Base-by-base conservation (phyloP, 2,888 invertebrate genomes). In the Cecidostiba fungosa region DNA sequence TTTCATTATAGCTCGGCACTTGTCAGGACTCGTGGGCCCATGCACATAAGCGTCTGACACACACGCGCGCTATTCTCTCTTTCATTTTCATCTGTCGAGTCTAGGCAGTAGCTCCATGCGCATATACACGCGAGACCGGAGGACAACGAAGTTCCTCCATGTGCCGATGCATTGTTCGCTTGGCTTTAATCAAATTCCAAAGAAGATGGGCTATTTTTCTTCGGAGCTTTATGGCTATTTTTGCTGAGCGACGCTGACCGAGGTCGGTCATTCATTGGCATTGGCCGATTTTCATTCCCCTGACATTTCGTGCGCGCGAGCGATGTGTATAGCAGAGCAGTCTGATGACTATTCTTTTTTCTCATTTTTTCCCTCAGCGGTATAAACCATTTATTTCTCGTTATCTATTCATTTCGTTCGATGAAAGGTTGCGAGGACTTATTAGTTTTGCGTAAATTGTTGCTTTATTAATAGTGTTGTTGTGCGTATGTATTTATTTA, bases 201-300 rank as follows among this genome's bases (percentile, higher is more conserved):
- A 77, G 77, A 59, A 73, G 81, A 77, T 36, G n/a, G 72, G 29
- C 23, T 70, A 80, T 47, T 79, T 87, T 88, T 87, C 84, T 84
- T 85, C 77, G 36, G 62, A 47, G 47, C 26, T 84, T 82, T 83
- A 43, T 43, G 47, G 83, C 74, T 59, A 36, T 19, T 66, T 70
- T 47, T 43, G 32, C 16, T 32, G 19, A 50, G 50, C 5, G 50
- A 50, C 50, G 50, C 19, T 19, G 50, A 50, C 16, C 50, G 50
- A 19, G 50, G 50, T 19, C 50, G 50, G 66, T 77, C n/a, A 66
- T 62, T 82, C 29, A 76, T 82, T 82, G 84, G 79, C 79, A 80
- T 84, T 76, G 84, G 77, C 81, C 77, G 81, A 80, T 81, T 73
- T 77, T 62, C 72, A 72, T 77, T 73, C 47, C 26, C 36, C 59